phyloP scores from a whole-genome alignment of 2,888 invertebrate species.

The Lasioglossum morio region DNA sequence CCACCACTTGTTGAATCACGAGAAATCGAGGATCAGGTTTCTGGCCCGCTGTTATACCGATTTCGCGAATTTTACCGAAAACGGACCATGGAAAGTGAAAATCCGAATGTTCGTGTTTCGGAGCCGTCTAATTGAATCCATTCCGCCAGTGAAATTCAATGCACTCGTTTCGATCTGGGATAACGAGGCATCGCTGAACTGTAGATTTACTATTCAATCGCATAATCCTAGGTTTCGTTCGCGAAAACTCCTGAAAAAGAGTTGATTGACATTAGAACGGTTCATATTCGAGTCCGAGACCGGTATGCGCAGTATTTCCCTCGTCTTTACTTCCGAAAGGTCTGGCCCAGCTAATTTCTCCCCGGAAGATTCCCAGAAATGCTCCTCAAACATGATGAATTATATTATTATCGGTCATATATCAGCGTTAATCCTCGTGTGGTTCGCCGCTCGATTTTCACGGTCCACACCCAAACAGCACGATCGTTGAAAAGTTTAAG shows the following conservation, averaged over 20 bases:
- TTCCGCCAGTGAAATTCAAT: not conserved
- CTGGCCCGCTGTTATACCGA: not conserved
- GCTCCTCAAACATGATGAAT: not conserved
- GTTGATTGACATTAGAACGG: too few species aligned
- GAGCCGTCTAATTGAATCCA: not conserved
- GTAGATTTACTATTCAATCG: not conserved
- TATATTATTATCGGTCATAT: constrained; percentile 18
- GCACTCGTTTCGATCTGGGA: not conserved
- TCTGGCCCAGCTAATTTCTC: not conserved
- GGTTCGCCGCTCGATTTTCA: constrained; percentile 23
- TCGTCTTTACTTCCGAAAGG: not conserved
- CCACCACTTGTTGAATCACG: constrained; percentile 43
- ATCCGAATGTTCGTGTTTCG: not conserved
- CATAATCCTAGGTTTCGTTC: not conserved
- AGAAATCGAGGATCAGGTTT: constrained; percentile 1
- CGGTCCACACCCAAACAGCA: constrained; percentile 9
- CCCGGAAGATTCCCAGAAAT: not conserved
- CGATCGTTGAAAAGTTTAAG: constrained; percentile 21
- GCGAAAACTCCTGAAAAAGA: too few species aligned
- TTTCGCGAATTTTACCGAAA: not conserved
- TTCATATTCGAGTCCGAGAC: not conserved
- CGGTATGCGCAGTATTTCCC: too few species aligned
- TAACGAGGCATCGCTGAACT: not conserved
- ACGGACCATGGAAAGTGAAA: not conserved
- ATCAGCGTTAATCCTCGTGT: constrained; percentile 21